Evolutionary conservation across 2,113 vertebrate genomes (phyloP), one percentile per base, ranked within the genome.

Genomic region (Rhineura floridana): DNA sequence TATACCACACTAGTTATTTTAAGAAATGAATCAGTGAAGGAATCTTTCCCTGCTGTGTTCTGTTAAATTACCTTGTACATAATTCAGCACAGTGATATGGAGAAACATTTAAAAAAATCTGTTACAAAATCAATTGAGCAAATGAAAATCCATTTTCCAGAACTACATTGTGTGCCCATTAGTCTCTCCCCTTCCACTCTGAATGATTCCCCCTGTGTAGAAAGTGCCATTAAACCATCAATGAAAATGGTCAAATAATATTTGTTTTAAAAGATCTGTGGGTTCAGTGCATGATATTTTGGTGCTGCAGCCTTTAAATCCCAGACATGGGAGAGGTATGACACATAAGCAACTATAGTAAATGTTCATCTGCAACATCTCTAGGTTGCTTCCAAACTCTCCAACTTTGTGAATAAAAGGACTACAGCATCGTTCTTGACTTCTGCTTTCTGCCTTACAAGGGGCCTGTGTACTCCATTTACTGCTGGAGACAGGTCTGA

Each of bases 41-140:
- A 90, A 91, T 88, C 76, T 87, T 87, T 86, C 91, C 85, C 77
- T 89, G 72, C 90, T 93, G 80, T 87, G 79, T 52, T 86, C 89
- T 91, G 13, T 85, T 87, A 92, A 88, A 91, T 81, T 89, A 88
- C 83, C 48, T 93, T 89, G 78, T 84, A 89, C 94, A 83, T 85
- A 90, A 21, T 87, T 90, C n/a, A 87, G 84, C 46, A 50, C 28
- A 33, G 0, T 52, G 52, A 72, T 55, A 59, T 6, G 9, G 80
- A 83, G 42, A 63, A 76, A 44, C 13, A 21, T 46, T 50, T 28
- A 36, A 33, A 48, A 39, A 82, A 72, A 46, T 87, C 69, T 2
- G 42, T 85, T 11, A 89, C 59, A 86, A 84, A 91, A 65, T 12
- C n/a, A 25, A 86, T 87, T 82, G 79, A 88, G 67, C n/a, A 76